Percentiles rank a stretch among this genome's conserved stretches.
Evolutionary conservation across 2,888 invertebrate genomes (phyloP).

Genomic region (Lasius fuliginosus): DNA sequence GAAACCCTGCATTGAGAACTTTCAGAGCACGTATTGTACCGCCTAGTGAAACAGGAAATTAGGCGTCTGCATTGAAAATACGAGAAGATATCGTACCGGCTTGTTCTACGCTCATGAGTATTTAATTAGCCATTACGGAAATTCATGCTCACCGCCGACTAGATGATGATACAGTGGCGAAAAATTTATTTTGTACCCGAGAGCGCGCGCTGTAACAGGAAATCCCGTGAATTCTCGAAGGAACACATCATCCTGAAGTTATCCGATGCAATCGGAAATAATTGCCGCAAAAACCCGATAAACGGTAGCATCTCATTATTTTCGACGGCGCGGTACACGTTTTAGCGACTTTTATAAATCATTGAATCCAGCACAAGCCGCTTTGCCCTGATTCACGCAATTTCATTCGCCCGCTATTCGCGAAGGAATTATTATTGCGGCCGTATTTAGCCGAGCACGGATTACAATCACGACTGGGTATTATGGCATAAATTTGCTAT

Average conservation of each 20-base stretch:
- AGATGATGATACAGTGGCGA: slow-evolving; percentile 6
- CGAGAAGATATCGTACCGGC: not conserved
- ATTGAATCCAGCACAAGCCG: slow-evolving; percentile 35
- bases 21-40: not conserved
- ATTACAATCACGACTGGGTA: slow-evolving; percentile 63
- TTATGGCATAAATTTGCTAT: slow-evolving; percentile 67
- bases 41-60: slow-evolving; percentile 6
- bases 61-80: not conserved
- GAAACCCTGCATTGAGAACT: slow-evolving; percentile 8
- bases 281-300: slow-evolving; percentile 32
- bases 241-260: not conserved
- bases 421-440: slow-evolving; percentile 54
- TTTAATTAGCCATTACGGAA: slow-evolving; percentile 16
- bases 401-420: slow-evolving; percentile 50
- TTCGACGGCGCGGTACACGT: slow-evolving; percentile 1
- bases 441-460: slow-evolving; percentile 53
- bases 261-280: slow-evolving; percentile 13
- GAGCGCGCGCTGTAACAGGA: slow-evolving; percentile 13
- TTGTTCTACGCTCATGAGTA: slow-evolving; percentile 11
- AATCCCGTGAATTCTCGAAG: slow-evolving; percentile 29
- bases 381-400: slow-evolving; percentile 41
- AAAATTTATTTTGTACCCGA: slow-evolving; percentile 21
- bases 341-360: slow-evolving; percentile 43
- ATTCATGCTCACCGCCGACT: slow-evolving; percentile 10
- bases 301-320: slow-evolving; percentile 31